phyloP scores from a whole-genome alignment of 2,113 vertebrate species.

The Sebastes schlegelii region DNA sequence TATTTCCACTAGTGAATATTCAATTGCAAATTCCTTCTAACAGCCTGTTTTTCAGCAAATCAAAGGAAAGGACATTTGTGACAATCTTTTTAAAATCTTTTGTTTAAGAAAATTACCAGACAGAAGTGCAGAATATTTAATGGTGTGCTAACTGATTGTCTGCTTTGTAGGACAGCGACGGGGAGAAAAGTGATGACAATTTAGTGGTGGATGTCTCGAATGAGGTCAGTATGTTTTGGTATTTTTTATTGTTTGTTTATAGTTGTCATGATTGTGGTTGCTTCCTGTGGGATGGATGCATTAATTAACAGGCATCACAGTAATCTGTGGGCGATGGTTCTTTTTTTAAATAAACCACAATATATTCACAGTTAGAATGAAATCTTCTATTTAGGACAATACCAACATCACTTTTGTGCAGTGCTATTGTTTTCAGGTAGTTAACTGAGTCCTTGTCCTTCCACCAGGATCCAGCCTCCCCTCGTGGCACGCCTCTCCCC shows the following conservation, averaged over 20 bases:
- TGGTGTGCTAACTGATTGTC: slow-evolving; percentile 18
- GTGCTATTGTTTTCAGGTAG: neutral
- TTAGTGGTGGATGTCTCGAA: slow-evolving; percentile 97
- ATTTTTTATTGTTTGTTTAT: neutral
- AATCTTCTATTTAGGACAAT: slow-evolving; percentile 14
- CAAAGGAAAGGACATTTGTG: neutral
- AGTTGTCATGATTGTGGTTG: neutral
- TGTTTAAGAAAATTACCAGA: neutral
- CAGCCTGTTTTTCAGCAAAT: neutral
- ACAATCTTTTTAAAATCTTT: neutral
- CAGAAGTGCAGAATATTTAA: neutral
- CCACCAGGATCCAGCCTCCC: slow-evolving; percentile 90
- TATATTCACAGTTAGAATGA: neutral
- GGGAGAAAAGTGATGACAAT: slow-evolving; percentile 95
- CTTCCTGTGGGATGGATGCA: neutral
- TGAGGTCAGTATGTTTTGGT: slow-evolving; percentile 80
- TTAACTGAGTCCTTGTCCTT: slow-evolving; percentile 12
- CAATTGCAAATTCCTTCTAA: neutral
- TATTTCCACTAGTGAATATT: neutral
- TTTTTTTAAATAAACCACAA: slow-evolving; percentile 11
- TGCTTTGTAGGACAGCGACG: slow-evolving; percentile 92
- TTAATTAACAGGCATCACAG: neutral
- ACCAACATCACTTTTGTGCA: neutral
- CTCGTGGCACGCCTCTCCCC: slow-evolving; percentile 92
- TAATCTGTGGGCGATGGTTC: neutral